These are phyloP conservation scores for Temnopleurus reevesii DNA, from an alignment of 53 echinoderm and acorn worm genomes.

Conservation along the genomic window DNA sequence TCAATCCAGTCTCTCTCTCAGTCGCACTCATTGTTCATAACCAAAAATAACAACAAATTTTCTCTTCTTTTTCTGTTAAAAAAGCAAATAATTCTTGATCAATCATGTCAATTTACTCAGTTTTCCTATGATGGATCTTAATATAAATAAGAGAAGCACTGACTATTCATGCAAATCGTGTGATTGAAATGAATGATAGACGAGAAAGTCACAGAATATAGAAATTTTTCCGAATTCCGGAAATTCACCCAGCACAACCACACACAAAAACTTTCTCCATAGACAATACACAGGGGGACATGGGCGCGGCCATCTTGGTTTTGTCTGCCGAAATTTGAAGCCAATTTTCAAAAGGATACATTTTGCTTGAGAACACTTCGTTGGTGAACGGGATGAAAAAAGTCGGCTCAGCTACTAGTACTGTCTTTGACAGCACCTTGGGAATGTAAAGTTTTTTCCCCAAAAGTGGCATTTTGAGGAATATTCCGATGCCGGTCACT, in stretches of 20 bases:
- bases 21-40: too few species aligned
- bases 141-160: too few species aligned
- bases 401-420: constrained; percentile 22
- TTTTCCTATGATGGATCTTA: too few species aligned
- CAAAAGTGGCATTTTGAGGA: constrained; percentile 73
- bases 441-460: constrained; percentile 72
- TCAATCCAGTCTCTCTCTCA: too few species aligned
- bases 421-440: constrained; percentile 44
- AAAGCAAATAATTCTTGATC: too few species aligned
- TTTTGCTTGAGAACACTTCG: constrained; percentile 68
- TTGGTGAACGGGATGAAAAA: constrained; percentile 70
- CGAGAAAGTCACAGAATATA: too few species aligned
- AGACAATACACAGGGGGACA: constrained; percentile 54
- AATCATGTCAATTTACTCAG: too few species aligned
- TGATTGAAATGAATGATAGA: too few species aligned
- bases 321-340: constrained; percentile 27
- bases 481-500: constrained; percentile 3
- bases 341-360: constrained; percentile 65
- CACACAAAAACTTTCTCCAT: constrained; percentile 16
- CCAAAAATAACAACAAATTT: too few species aligned
- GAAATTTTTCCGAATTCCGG: too few species aligned
- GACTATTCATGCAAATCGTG: too few species aligned
- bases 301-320: constrained; percentile 89
- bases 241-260: background rate
- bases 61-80: too few species aligned